Base-by-base conservation (phyloP, 1,140 invertebrate species). In the Cepaea nemoralis region DNA sequence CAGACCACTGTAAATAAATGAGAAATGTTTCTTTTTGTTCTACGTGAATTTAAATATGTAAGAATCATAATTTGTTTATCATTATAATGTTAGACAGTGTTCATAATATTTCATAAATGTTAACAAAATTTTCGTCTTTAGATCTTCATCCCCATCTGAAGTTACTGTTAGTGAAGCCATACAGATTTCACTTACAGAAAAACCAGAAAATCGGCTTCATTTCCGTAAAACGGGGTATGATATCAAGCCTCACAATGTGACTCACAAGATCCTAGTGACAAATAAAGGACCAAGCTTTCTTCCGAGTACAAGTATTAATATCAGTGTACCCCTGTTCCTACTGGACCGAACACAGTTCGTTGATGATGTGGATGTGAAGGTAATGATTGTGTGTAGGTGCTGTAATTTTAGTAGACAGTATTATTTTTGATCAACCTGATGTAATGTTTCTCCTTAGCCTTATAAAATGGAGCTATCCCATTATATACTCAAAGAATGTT, bases 261-360 rank as follows among this genome's bases (percentile, higher is more conserved):
- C 55, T 8, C 76, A 78, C 37, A 78, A 67, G 31, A 16, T 40
- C 45, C 55, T 66, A 12, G n/a, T 78, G 8, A 78, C 6, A 37
- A 78, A 78, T 37, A 5, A 40, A 24, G 76, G 76, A 6, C 76
- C 76, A 22, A 78, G 76, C 42, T 78, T 67, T 45, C 40, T 78
- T 12, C 76, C 76, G 67, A 37, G 10, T 1, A 78, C 76, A 27
- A 35, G n/a, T 8, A 31, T 78, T 12, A 10, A 10, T 37, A 33
- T 78, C 3, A 67, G 27, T 3, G 63, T 78, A 22, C 76, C 76
- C 2, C 16, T 50, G 22, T 78, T 22, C 27, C 59, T 78, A 33
- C 14, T 33, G n/a, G 76, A 78, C 33, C 31, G 31, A 16, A 35
- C 76, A 14, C 33, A 67, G 37, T 35, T 78, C 2, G 27, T 78